phyloP scores from a whole-genome alignment of 37 sponge, comb jelly and placozoan genomes.

The Spongilla lacustris region DNA sequence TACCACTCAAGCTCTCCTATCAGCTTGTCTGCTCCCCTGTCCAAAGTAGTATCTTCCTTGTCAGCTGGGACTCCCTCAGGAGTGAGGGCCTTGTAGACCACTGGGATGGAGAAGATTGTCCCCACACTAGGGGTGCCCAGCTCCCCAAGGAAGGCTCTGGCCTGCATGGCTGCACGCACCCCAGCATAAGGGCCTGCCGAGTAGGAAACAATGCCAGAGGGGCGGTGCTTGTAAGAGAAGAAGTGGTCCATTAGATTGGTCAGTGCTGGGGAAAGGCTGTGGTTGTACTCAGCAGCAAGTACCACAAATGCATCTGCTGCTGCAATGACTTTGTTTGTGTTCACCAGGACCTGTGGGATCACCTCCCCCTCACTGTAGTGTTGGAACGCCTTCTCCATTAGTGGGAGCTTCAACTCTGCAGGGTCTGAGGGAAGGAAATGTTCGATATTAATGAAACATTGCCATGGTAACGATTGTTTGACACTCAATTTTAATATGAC shows the following conservation, averaged over 20 bases:
- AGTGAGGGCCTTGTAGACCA: constrained; percentile 58
- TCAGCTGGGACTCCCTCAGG: constrained; percentile 63
- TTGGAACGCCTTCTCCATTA: constrained; percentile 80
- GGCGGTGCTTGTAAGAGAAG: constrained; percentile 72
- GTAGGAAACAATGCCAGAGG: constrained; percentile 83
- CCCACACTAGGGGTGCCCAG: constrained; percentile 66
- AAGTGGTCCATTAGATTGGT: constrained; percentile 94
- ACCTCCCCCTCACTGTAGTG: constrained; percentile 55
- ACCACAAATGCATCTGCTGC: constrained; percentile 80
- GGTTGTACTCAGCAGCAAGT: constrained; percentile 92
- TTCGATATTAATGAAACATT: too few species aligned
- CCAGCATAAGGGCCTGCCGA: constrained; percentile 84
- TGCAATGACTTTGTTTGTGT: constrained; percentile 63
- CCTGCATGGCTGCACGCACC: constrained; percentile 74
- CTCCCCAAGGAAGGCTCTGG: constrained; percentile 73
- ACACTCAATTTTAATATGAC: too few species aligned
- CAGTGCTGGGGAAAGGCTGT: constrained; percentile 88
- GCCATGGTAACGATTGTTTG: too few species aligned
- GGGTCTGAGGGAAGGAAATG: background rate
- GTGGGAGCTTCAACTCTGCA: constrained; percentile 47
- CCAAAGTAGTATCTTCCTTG: constrained; percentile 34
- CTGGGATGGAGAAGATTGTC: constrained; percentile 66
- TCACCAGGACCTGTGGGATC: constrained; percentile 68
- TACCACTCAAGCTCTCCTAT: constrained; percentile 85
- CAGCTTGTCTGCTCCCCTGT: constrained; percentile 65